Evolutionary conservation across 2,888 invertebrate genomes (phyloP).

Genomic region (Drosophila kanekoi): DNA sequence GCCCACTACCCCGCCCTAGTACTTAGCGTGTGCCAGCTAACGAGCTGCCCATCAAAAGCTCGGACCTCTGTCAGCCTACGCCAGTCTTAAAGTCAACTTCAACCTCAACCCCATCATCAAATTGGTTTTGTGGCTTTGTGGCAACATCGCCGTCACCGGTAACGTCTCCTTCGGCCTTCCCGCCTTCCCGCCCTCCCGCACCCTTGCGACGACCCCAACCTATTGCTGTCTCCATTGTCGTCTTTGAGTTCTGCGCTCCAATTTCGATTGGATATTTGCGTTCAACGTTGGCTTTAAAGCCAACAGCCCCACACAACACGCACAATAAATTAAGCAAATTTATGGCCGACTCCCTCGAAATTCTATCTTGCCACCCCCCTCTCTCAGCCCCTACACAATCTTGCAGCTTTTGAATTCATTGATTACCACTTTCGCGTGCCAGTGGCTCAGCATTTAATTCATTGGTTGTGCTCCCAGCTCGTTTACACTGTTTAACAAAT

Average conservation of each 20-base stretch:
- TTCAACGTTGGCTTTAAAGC: slow-evolving; percentile 56
- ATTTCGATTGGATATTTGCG: slow-evolving; percentile 47
- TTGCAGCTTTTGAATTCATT: slow-evolving; percentile 31
- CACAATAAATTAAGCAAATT: slow-evolving; percentile 77
- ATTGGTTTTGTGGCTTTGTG: slow-evolving; percentile 68
- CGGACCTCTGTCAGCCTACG: slow-evolving; percentile 35
- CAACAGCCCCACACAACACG: slow-evolving; percentile 44
- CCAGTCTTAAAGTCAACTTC: slow-evolving; percentile 27
- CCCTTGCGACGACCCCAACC: neutral
- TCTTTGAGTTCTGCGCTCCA: slow-evolving; percentile 32
- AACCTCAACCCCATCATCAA: slow-evolving; percentile 54
- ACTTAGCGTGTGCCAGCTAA: slow-evolving; percentile 23
- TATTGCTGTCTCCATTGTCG: slow-evolving; percentile 4
- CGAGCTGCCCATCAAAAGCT: slow-evolving; percentile 55
- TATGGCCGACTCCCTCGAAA: slow-evolving; percentile 46
- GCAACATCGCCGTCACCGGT: slow-evolving; percentile 10
- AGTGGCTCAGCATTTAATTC: slow-evolving; percentile 33
- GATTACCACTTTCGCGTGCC: slow-evolving; percentile 64
- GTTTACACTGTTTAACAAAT: slow-evolving; percentile 37
- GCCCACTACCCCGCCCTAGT: neutral
- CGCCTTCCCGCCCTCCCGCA: too few relatives aligned
- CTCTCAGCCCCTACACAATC: neutral
- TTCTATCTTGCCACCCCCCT: neutral
- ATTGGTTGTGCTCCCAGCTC: slow-evolving; percentile 29
- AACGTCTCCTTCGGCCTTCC: neutral